These are phyloP conservation scores for Meghimatium bilineatum DNA, from an alignment of 2,888 invertebrate genomes.

Conservation along the genomic window DNA sequence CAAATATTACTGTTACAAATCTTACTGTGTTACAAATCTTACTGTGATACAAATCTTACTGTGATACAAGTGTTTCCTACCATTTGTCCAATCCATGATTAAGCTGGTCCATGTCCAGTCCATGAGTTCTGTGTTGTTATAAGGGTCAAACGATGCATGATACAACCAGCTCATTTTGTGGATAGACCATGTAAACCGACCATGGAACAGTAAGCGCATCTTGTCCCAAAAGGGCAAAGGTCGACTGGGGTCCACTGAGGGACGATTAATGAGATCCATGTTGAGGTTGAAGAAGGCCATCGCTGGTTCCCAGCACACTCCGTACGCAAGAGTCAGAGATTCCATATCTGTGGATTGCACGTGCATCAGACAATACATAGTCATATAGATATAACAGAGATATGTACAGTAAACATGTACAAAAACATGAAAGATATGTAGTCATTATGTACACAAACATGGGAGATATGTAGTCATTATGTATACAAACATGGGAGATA, in stretches of 20 bases:
- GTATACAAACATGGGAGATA: too few species aligned
- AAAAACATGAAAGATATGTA: too few species aligned
- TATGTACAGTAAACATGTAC: too few species aligned
- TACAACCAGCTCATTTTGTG: conserved; percentile 92
- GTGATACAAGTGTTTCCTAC: not conserved
- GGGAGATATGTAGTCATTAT: too few species aligned
- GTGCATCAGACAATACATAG: too few species aligned
- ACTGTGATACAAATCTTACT: too few species aligned
- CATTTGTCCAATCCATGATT: conserved; percentile 20
- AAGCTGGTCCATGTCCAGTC: conserved; percentile 92
- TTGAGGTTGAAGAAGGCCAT: conserved; percentile 92
- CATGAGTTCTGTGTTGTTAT: conserved; percentile 99
- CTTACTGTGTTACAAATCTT: too few species aligned
- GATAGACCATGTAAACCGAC: conserved; percentile 91
- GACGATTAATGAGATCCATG: conserved; percentile 83
- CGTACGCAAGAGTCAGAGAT: conserved; percentile 87
- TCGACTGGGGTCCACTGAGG: conserved; percentile 88
- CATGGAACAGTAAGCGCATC: conserved; percentile 92
- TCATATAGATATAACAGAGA: too few species aligned
- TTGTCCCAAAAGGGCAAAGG: conserved; percentile 99
- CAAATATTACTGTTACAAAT: too few species aligned
- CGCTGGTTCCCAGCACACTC: conserved; percentile 99
- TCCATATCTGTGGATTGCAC: conserved; percentile 23
- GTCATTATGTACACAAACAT: not conserved
- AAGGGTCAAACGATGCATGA: conserved; percentile 97